Conservation (phyloP, 2,888 invertebrate species). For the Chloromyia formosa region DNA sequence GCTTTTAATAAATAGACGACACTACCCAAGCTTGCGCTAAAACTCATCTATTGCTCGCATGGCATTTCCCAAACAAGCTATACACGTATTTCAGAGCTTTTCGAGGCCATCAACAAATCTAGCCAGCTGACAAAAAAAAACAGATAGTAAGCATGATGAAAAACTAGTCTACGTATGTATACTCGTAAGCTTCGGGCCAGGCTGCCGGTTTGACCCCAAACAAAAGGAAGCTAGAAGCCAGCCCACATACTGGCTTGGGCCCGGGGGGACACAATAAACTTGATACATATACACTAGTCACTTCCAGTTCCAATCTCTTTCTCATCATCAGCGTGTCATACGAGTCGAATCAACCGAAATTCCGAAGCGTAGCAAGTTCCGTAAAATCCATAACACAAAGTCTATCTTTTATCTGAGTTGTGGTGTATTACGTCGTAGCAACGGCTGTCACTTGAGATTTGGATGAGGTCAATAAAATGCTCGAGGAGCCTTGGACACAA, state of each 20-base stretch:
- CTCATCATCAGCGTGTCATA: not conserved
- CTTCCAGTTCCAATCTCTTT: too few species aligned
- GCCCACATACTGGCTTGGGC: not conserved
- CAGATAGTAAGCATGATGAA: too few species aligned
- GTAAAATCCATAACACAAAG: not conserved
- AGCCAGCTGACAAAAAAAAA: constrained; percentile 11
- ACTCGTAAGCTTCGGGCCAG: not conserved
- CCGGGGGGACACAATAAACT: too few species aligned
- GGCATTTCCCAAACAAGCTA: not conserved
- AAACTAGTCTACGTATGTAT: too few species aligned
- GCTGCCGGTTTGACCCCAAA: constrained; percentile 31
- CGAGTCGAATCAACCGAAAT: constrained; percentile 17
- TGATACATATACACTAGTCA: too few species aligned
- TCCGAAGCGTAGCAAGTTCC: constrained; percentile 29
- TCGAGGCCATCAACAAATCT: constrained; percentile 1
- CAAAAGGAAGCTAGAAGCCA: not conserved
- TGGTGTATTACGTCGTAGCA: not conserved
- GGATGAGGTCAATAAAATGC: constrained; percentile 30
- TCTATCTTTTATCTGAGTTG: not conserved
- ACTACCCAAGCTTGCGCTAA: constrained; percentile 5
- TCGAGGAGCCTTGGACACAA: constrained; percentile 12
- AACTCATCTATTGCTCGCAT: constrained; percentile 11
- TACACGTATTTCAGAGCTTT: constrained; percentile 23
- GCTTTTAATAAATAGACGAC: too few species aligned
- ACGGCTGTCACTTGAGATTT: constrained; percentile 9